A percentile compares a stretch with the other conserved stretches of the same genome.
These are phyloP conservation scores for Pardosa pseudoannulata DNA, from an alignment of 2,888 invertebrate genomes.

Conservation along the genomic window DNA sequence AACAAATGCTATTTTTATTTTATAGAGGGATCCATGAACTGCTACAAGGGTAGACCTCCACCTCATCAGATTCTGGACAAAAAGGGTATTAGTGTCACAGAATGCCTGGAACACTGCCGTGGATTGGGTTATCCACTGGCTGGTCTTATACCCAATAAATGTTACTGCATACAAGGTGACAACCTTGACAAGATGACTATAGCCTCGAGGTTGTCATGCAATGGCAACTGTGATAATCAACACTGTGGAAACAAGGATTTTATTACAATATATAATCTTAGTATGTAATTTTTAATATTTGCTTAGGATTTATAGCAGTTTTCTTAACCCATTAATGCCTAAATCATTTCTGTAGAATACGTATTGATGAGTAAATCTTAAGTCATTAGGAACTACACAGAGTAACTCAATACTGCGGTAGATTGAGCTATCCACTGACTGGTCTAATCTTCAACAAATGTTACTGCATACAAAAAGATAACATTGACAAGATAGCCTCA, in stretches of 20 bases:
- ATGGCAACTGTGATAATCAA: conserved; percentile 43
- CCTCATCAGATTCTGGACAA: conserved; percentile 38
- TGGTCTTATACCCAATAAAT: conserved; percentile 40
- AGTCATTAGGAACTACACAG: no score
- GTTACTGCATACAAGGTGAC: conserved; percentile 43
- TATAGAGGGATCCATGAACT: conserved; percentile 60
- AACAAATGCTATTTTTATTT: not conserved
- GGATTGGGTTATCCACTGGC: conserved; percentile 56
- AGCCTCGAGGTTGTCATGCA: conserved; percentile 31
- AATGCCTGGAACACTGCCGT: conserved; percentile 67
- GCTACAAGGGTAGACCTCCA: conserved; percentile 63
- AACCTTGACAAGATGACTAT: conserved; percentile 15
- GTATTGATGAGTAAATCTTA: no score
- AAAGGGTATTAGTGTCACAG: conserved; percentile 61
- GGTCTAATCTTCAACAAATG: conserved; percentile 45
- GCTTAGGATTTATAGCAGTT: no score
- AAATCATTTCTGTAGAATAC: no score
- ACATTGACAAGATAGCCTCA: conserved; percentile 15
- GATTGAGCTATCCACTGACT: conserved; percentile 47
- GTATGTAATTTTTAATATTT: conserved; percentile 45
- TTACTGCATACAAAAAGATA: conserved; percentile 43
- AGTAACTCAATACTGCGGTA: conserved; percentile 66
- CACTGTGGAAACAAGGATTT: conserved; percentile 69
- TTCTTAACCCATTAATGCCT: no score
- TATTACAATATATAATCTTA: conserved; percentile 62